Base-by-base conservation (phyloP, 2,797 vertebrate genomes). In the Poeciliopsis infans region DNA sequence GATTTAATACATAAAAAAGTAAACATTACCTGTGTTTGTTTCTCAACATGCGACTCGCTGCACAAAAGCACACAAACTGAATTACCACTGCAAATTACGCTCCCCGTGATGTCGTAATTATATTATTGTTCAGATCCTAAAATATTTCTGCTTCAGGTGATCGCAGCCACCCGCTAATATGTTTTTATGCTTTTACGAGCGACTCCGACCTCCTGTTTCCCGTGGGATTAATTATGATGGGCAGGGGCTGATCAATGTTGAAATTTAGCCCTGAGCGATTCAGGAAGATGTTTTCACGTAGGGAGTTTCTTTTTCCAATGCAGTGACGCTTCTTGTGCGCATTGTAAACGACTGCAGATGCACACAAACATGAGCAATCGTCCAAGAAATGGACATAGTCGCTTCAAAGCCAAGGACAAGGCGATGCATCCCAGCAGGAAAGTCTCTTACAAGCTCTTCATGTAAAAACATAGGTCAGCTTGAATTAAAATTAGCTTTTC, bases 321-420 rank as follows among this genome's bases (percentile, higher is more conserved):
- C 31, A 71, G 23, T 68, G 47, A 75, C 11, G 57, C 71, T 79
- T 39, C 36, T 53, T 45, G 1, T 18, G 47, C 3, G 7, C 28
- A 70, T 23, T 28, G 20, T 4, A 59, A 47, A 47, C 46, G 31
- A 16, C 16, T 18, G 51, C 66, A 59, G 45, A 75, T 61, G 31
- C 51, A 47, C 31, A 49, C 74, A 76, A 57, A 72, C 79, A 64
- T 2, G n/a, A 51, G 68, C n/a, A 45, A 10, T 25, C 10, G 5
- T 39, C 49, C 41, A 73, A 49, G 73, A 80, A 74, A 12, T 51
- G 86, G 75, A 79, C 75, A 70, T 47, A 84, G 53, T 72, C 77
- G 41, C 80, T 78, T 82, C 85, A 88, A 64, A 79, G 77, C 88
- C 89, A 92, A 93, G 90, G 91, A 91, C 86, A 86, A 90, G 86